These are phyloP conservation scores for Amiota mariae DNA, from an alignment of 2,888 invertebrate species.

Conservation along the genomic window DNA sequence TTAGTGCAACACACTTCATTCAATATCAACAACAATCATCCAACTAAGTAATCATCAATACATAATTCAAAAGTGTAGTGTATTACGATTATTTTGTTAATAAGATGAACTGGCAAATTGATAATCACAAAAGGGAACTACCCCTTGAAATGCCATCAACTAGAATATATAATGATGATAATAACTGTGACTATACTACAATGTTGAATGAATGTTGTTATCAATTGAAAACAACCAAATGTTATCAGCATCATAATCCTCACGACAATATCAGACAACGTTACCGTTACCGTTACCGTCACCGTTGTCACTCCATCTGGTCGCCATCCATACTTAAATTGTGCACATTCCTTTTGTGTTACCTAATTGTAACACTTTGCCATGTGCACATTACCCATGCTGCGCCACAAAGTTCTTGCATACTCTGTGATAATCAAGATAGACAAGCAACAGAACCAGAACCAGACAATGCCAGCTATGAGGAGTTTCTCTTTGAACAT, in stretches of 20 bases:
- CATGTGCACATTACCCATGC: slow-evolving; percentile 42
- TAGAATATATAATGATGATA: too few relatives aligned
- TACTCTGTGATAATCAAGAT: slow-evolving; percentile 66
- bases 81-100: too few relatives aligned
- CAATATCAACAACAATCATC: slow-evolving; percentile 36
- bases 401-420: slow-evolving; percentile 65
- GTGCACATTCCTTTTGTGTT: slow-evolving; percentile 36
- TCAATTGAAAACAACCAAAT: background rate
- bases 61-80: too few relatives aligned
- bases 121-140: too few relatives aligned
- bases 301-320: slow-evolving; percentile 11
- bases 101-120: too few relatives aligned
- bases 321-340: slow-evolving; percentile 9
- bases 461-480: slow-evolving; percentile 56
- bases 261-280: slow-evolving; percentile 29
- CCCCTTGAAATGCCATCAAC: too few relatives aligned
- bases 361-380: slow-evolving; percentile 28
- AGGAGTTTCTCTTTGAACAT: slow-evolving; percentile 71
- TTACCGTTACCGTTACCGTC: too few relatives aligned
- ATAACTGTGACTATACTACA: too few relatives aligned
- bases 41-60: slow-evolving; percentile 31
- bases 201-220: too few relatives aligned
- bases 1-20: slow-evolving; percentile 43
- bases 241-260: slow-evolving; percentile 7
- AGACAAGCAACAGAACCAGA: slow-evolving; percentile 50